Base-by-base conservation (phyloP, 35 echinoderm and acorn worm genomes). In the Ophiothrix spiculata region DNA sequence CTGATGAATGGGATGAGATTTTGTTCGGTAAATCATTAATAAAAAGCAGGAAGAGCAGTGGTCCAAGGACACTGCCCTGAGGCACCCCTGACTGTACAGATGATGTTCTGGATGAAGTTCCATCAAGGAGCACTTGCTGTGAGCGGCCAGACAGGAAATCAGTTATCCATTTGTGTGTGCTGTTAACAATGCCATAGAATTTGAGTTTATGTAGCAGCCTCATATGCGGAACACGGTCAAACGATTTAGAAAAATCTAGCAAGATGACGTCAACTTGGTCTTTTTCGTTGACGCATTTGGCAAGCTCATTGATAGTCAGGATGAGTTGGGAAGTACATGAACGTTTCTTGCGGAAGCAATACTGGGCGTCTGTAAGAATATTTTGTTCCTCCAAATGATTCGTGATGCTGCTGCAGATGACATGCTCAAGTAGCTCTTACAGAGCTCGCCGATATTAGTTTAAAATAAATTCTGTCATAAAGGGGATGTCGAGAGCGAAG, bases 201-300 rank as follows among this genome's bases (percentile, higher is more conserved):
- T 87, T 74, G 39, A 87, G 36, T 79, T 78, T 56, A 36, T 34
- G 76, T 6, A 85, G 42, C 21, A 87, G 85, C 32, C 75, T 74
- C 25, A 78, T 36, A 42, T 87, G 85, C 0, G 85, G 85, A 12
- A 87, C 85, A 17, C 40, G 23, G 33, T 87, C 74, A 77, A 87
- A 78, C 1, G 75, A 74, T 31, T 79, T 77, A 13, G 85, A 87
- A 33, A 87, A 87, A 15, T 87, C 85, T 17, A 87, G 40, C 21
- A 87, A 40, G 39, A 87, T 79, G 60, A 69, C 16, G 29, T 69
- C 8, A 12, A 28, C 29, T n/a, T 69, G 60, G 60, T 25, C 16
- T 25, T 28, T 28, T 4, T 15, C 60, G 25, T 69, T 28, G 29
- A 69, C 16, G 8, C 29, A 25, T 4, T 25, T 15, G 23, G 60